phyloP scores from a whole-genome alignment of 2,797 vertebrate species.

The Molossus molossus region DNA sequence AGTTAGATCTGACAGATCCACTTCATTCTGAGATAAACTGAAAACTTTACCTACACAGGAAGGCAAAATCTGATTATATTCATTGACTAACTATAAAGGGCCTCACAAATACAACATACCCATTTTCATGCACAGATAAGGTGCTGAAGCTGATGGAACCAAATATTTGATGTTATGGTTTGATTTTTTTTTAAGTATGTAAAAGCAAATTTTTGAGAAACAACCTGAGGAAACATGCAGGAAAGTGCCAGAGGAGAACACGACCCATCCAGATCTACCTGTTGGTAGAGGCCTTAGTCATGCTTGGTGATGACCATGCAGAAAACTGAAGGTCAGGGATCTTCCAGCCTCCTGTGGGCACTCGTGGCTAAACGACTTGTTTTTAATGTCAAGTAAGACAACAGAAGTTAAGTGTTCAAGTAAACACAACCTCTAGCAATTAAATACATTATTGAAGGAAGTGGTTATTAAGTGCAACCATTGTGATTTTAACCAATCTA shows the following conservation, averaged over 20 bases:
- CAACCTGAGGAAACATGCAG: background rate
- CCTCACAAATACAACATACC: slow-evolving; percentile 8
- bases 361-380: background rate
- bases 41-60: slow-evolving; percentile 41
- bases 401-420: background rate
- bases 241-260: background rate
- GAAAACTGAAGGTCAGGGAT: slow-evolving; percentile 22
- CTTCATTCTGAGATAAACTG: slow-evolving; percentile 25
- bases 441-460: background rate
- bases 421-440: slow-evolving; percentile 27
- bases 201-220: slow-evolving; percentile 44
- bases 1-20: background rate
- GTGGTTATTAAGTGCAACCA: background rate
- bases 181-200: background rate
- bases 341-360: background rate
- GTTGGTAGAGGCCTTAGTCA: background rate
- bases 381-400: slow-evolving; percentile 48
- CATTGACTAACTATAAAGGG: background rate
- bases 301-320: background rate
- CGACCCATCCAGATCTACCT: too few relatives aligned
- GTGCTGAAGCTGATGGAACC: background rate
- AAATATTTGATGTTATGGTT: background rate
- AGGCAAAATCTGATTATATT: slow-evolving; percentile 6
- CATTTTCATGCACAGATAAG: slow-evolving; percentile 14
- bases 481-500: background rate